Percentiles rank a stretch among this genome's conserved stretches.
Conservation (phyloP, 1,140 invertebrate genomes). For the Megathymus violae region DNA sequence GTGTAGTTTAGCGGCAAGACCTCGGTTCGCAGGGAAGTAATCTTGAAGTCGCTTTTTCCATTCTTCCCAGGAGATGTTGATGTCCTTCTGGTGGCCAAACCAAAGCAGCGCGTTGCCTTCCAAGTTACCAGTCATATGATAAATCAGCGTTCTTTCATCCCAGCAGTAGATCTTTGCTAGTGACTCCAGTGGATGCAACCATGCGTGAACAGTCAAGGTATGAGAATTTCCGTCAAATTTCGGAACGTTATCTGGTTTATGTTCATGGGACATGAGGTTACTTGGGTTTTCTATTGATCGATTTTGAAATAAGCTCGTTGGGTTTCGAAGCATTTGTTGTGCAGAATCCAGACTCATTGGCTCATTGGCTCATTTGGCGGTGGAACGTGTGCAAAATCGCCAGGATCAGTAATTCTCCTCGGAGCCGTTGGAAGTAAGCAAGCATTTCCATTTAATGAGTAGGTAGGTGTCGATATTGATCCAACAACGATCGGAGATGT, state of each 20-base stretch:
- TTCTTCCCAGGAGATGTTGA: slow-evolving; percentile 13
- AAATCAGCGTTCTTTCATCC: slow-evolving; percentile 2
- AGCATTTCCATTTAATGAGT: not conserved
- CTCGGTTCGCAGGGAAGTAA: slow-evolving; percentile 4
- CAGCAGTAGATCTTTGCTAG: slow-evolving; percentile 10
- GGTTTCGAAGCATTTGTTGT: not conserved
- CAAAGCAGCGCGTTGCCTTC: too few relatives aligned
- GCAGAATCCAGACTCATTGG: not conserved
- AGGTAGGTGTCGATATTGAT: not conserved
- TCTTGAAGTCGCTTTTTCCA: slow-evolving; percentile 11
- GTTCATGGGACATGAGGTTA: not conserved
- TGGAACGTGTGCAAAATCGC: not conserved
- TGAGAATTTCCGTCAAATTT: slow-evolving; percentile 8
- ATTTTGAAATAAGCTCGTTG: not conserved
- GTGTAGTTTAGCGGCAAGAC: slow-evolving; percentile 4
- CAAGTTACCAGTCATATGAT: slow-evolving; percentile 2
- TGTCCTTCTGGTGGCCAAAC: slow-evolving; percentile 6
- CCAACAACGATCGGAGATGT: not conserved
- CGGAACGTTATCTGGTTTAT: slow-evolving; percentile 3
- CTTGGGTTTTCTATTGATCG: not conserved
- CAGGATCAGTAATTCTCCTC: not conserved
- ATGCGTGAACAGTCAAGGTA: slow-evolving; percentile 5
- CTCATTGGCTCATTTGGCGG: not conserved
- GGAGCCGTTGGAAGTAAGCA: not conserved
- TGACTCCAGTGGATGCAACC: slow-evolving; percentile 5